Base-by-base conservation (phyloP, 2,113 vertebrate genomes). In the Shinisaurus crocodilurus region DNA sequence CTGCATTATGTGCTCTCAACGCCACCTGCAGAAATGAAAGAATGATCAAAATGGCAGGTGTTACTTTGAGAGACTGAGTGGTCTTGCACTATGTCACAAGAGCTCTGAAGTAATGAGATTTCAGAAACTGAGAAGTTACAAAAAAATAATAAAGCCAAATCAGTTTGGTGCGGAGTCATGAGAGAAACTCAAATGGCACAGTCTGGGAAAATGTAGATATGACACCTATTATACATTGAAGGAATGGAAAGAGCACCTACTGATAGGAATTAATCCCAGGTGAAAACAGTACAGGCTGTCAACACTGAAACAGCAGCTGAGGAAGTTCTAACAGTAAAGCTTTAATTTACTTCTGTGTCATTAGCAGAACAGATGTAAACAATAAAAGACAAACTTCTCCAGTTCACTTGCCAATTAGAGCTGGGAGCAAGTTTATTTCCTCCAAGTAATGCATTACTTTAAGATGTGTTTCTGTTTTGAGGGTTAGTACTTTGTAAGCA, bases 391-490 rank as follows among this genome's bases (percentile, higher is more conserved):
- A 81, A 75, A 72, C 65, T 60, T 43, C 10, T 86, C 34, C 72
- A n/a, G 2, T 86, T 67, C 37, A 29, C 3, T 48, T 82, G 69
- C 40, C 85, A 87, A 32, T 90, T 80, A 88, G 54, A 87, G 43
- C 34, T 25, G 40, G 34, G 48, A 86, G 20, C n/a, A 87, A 69
- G 4, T 86, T 76, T 76, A 69, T 76, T 87, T 86, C n/a, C 50
- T 75, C 70, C 50, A 29, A 82, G 34, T 16, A 85, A 70, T 72
- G n/a, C 18, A 79, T 84, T 75, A n/a, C 2, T 86, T 91, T 88
- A 45, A 76, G 45, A 69, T 87, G 40, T 23, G 37, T 83, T 79
- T 92, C 50, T 84, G n/a, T 65, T 92, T 76, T 74, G 32, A 75
- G 45, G 81, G 37, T 37, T 85, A 43, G 45, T 85, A 79, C 48